phyloP scores from a whole-genome alignment of 2,113 vertebrate genomes.

The Percopsis transmontana region DNA sequence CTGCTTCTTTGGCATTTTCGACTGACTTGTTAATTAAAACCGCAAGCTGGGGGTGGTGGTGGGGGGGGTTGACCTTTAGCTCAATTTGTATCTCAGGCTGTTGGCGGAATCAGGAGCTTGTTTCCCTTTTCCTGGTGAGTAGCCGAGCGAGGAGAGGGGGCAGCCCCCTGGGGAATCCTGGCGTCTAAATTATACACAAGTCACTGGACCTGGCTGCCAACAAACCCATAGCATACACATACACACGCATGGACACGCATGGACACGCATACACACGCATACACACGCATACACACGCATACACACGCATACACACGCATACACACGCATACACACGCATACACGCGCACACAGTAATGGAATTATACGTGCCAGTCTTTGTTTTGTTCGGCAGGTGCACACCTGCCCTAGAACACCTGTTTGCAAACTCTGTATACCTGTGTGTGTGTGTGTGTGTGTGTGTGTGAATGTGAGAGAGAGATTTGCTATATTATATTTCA shows the following conservation, averaged over 20 bases:
- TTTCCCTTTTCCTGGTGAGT: conserved; percentile 45
- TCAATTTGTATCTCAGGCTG: conserved; percentile 63
- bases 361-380: conserved; percentile 39
- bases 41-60: conserved; percentile 5
- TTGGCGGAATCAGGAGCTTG: conserved; percentile 30
- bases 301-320: conserved; percentile 25
- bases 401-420: conserved; percentile 36
- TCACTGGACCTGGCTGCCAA: conserved; percentile 33
- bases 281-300: conserved; percentile 8
- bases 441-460: not conserved
- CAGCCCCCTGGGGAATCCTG: conserved; percentile 37
- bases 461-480: not conserved
- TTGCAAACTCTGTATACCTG: conserved; percentile 3
- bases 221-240: too few relatives aligned
- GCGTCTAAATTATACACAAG: conserved; percentile 45
- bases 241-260: conserved; percentile 26
- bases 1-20: conserved; percentile 66
- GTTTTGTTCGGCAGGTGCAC: conserved; percentile 30
- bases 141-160: conserved; percentile 44
- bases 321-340: conserved; percentile 25
- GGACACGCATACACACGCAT: conserved; percentile 25
- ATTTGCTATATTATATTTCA: too few relatives aligned
- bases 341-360: conserved; percentile 7
- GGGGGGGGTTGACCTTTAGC: conserved; percentile 67
- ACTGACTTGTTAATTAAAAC: conserved; percentile 70